These are phyloP conservation scores for Pseudomugil tenellus DNA, from an alignment of 2,797 vertebrate genomes.

Conservation along the genomic window DNA sequence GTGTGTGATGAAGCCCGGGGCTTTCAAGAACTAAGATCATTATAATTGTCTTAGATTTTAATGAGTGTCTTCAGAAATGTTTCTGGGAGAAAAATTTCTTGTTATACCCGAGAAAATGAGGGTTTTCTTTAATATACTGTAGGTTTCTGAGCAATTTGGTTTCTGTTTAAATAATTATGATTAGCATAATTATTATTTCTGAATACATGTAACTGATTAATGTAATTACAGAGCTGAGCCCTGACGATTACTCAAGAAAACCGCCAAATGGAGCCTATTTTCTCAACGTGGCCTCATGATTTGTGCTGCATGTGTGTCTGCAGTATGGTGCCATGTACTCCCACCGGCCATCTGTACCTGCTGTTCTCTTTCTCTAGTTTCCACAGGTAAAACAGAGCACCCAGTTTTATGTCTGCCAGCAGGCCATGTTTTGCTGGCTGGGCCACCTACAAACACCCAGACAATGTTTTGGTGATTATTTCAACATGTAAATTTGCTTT, in stretches of 20 bases:
- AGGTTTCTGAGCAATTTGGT: neutral
- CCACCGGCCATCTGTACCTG: slow-evolving; percentile 74
- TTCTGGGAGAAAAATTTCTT: no score
- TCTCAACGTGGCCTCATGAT: slow-evolving; percentile 28
- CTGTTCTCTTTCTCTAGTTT: slow-evolving; percentile 45
- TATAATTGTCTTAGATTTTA: slow-evolving; percentile 17
- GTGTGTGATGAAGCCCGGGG: neutral
- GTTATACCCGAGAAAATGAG: slow-evolving; percentile 16
- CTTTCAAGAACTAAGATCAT: slow-evolving; percentile 2
- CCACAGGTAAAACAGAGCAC: slow-evolving; percentile 48
- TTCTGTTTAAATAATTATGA: neutral
- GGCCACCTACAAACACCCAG: slow-evolving; percentile 2
- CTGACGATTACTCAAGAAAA: slow-evolving; percentile 16
- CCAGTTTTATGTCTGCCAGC: slow-evolving; percentile 11
- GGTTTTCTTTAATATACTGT: neutral
- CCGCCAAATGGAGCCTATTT: neutral
- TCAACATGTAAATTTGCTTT: neutral
- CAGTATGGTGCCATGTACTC: slow-evolving; percentile 54
- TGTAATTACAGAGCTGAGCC: slow-evolving; percentile 25
- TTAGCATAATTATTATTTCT: slow-evolving; percentile 41
- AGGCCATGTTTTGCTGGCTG: slow-evolving; percentile 17
- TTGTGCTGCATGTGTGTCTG: slow-evolving; percentile 36
- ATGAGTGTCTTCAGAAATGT: slow-evolving; percentile 4
- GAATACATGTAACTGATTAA: slow-evolving; percentile 12
- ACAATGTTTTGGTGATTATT: slow-evolving; percentile 3